Base-by-base conservation (phyloP, 2,113 vertebrate species). In the Erinaceus europaeus region DNA sequence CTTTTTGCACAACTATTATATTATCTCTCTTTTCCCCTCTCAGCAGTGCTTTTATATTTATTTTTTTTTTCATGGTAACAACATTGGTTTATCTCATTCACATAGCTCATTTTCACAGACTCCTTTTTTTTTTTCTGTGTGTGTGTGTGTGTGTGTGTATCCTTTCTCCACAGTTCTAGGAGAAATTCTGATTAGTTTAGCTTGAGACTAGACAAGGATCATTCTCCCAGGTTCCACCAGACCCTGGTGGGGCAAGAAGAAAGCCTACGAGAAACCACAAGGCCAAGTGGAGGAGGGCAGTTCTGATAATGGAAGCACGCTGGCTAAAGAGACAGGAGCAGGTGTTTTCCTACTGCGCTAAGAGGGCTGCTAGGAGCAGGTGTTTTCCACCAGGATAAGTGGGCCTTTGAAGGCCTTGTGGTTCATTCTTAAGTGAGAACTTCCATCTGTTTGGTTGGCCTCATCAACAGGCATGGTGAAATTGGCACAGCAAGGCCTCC, bases 311-410 rank as follows among this genome's bases (percentile, higher is more conserved):
- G 55, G 46, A 74, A 90, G 40, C 44, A 25, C 55, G 13, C 44
- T 86, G 79, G 83, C 65, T 77, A 36, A 48, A 90, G 85, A 77
- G 83, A 88, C 59, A 68, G n/a, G 62, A 89, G 65, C 89, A 87
- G 69, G 87, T 92, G 69, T 78, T 90, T 48, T 57, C 59, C 32
- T n/a, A 71, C 53, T 68, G 81, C 50, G 59, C 48, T 50, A 86
- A 84, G 34, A 7, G 81, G 81, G 73, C 69, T n/a, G n/a, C n/a
- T n/a, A 68, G n/a, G 62, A 89, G 65, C 89, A 87, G 69, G 87
- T 92, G 69, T 78, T 90, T 48, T 57, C 59, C 32, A 71, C 53
- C 67, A 84, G 55, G 59, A 55, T 50, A 86, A 84, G 34, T 9
- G 81, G 81, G 73, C 69, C 25, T 74, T 92, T 87, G 71, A 69